phyloP scores from a whole-genome alignment of 2,797 vertebrate species.

The Neosilurus mollespiculum region DNA sequence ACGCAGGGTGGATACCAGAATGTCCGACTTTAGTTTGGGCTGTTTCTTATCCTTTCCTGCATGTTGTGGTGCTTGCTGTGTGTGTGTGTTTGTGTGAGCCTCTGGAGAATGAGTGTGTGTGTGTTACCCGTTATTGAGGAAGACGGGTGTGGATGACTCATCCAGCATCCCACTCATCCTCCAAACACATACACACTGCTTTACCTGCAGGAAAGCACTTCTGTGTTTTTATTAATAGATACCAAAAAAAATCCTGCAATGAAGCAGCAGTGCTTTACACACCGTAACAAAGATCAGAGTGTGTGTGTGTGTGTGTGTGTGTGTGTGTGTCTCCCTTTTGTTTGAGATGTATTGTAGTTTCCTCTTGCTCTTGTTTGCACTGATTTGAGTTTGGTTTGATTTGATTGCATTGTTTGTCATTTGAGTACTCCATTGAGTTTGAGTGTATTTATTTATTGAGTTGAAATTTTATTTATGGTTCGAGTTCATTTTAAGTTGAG shows the following conservation, averaged over 20 bases:
- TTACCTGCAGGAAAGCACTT: background rate
- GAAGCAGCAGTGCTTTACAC: background rate
- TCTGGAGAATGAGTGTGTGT: slow-evolving; percentile 1
- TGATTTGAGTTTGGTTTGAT: no score
- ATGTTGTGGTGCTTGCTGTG: no score
- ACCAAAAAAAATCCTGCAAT: background rate
- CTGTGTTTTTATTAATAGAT: background rate
- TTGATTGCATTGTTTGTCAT: no score
- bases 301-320: no score
- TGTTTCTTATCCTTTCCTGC: background rate
- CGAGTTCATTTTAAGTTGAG: no score
- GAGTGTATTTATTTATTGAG: background rate
- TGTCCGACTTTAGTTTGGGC: background rate
- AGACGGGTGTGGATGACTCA: slow-evolving; percentile 3
- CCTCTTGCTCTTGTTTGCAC: no score
- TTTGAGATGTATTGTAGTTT: no score
- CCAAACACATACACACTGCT: slow-evolving; percentile 2
- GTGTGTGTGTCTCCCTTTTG: background rate
- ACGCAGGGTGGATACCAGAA: background rate
- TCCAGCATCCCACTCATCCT: background rate
- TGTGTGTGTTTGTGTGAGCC: background rate
- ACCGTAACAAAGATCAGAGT: background rate
- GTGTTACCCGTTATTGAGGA: background rate
- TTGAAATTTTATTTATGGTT: background rate
- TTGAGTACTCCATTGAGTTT: no score